These are phyloP conservation scores for Eupithecia pulchellata DNA, from an alignment of 2,888 invertebrate species.

Conservation along the genomic window DNA sequence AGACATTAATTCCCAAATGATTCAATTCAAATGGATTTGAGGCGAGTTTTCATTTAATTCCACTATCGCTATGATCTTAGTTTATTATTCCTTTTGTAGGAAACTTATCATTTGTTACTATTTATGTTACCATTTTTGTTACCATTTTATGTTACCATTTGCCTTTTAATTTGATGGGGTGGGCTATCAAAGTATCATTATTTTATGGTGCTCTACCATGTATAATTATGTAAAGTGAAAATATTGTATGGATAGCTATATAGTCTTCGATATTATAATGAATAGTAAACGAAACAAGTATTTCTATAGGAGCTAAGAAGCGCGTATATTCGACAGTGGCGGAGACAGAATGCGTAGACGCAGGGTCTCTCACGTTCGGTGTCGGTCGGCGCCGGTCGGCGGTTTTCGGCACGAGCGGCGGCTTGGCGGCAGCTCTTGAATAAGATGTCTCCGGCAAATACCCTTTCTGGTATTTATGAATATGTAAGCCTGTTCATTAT, in stretches of 20 bases:
- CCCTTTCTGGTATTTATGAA: too few relatives aligned
- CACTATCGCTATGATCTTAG: conserved; percentile 70
- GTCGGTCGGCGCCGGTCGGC: too few relatives aligned
- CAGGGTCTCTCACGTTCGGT: too few relatives aligned
- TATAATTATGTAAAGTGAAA: conserved; percentile 1
- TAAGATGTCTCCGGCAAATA: too few relatives aligned
- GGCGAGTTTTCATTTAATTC: conserved; percentile 70
- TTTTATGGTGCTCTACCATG: conserved; percentile 3
- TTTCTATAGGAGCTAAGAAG: too few relatives aligned
- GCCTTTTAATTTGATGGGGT: conserved; percentile 34
- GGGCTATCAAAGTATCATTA: conserved; percentile 22
- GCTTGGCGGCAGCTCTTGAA: too few relatives aligned
- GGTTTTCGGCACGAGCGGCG: too few relatives aligned
- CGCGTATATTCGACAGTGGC: too few relatives aligned
- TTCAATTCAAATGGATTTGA: conserved; percentile 70
- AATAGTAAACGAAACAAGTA: too few relatives aligned
- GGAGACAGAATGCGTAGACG: too few relatives aligned
- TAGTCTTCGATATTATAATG: too few relatives aligned
- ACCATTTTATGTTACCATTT: conserved; percentile 20
- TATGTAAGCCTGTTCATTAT: too few relatives aligned
- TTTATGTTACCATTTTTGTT: conserved; percentile 28
- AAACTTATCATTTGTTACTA: conserved; percentile 31
- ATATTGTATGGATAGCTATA: neutral
- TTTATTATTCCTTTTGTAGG: conserved; percentile 32
- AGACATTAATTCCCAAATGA: conserved; percentile 73